Evolutionary conservation across 2,113 vertebrate genomes (phyloP).

Genomic region (Oncorhynchus kisutch): DNA sequence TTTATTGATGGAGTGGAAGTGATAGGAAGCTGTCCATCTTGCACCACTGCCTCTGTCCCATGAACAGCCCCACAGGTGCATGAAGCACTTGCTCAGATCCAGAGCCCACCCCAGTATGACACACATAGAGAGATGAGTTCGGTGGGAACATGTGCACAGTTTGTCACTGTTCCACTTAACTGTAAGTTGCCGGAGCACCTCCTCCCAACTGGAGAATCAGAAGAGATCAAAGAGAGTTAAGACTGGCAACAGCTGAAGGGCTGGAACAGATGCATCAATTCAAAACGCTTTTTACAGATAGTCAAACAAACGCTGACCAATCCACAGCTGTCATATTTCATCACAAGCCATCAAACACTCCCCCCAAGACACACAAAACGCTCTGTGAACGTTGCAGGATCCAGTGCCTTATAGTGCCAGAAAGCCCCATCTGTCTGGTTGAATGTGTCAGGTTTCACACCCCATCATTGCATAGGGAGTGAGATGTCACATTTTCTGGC

Average conservation of each 20-base stretch:
- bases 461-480: too few species aligned
- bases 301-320: constrained; percentile 40
- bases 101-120: background rate
- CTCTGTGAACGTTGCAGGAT: too few species aligned
- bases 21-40: constrained; percentile 19
- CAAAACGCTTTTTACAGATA: constrained; percentile 29
- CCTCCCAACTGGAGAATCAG: constrained; percentile 13
- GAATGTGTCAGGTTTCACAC: too few species aligned
- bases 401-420: too few species aligned
- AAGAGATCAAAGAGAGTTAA: constrained; percentile 46
- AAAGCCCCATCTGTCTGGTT: too few species aligned
- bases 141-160: constrained; percentile 19
- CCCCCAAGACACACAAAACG: background rate
- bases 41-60: constrained; percentile 27
- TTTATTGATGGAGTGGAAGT: background rate
- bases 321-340: constrained; percentile 36
- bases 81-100: background rate
- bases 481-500: too few species aligned
- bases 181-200: constrained; percentile 29
- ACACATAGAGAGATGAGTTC: constrained; percentile 1
- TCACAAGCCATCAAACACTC: constrained; percentile 28
- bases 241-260: constrained; percentile 22
- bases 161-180: constrained; percentile 16
- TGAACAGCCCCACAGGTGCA: constrained; percentile 27
- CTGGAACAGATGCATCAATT: constrained; percentile 49